A percentile compares a stretch with the other conserved stretches of the same genome.
phyloP scores from a whole-genome alignment of 2,113 vertebrate species.

The Hippocampus barbouri region DNA sequence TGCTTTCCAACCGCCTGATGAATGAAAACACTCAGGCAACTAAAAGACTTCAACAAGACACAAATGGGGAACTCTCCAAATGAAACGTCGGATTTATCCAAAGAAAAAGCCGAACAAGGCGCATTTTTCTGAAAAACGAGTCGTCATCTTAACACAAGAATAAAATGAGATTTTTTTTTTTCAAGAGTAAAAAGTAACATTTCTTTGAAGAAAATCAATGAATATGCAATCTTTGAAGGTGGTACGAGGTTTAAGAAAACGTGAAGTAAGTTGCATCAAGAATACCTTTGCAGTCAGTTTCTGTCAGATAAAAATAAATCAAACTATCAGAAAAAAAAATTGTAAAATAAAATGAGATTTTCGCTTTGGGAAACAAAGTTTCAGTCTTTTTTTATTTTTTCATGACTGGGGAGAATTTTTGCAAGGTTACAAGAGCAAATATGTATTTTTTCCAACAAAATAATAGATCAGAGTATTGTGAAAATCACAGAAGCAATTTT shows the following conservation, averaged over 20 bases:
- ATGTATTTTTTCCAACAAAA: no score
- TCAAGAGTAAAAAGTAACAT: background rate
- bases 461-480: no score
- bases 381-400: background rate
- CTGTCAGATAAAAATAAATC: background rate
- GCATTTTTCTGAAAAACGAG: background rate
- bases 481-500: no score
- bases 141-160: background rate
- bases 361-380: background rate
- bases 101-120: constrained; percentile 10
- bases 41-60: constrained; percentile 5
- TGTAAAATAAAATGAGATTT: background rate
- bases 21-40: constrained; percentile 53
- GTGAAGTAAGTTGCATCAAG: background rate
- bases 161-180: background rate
- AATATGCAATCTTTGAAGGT: no score
- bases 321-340: no score
- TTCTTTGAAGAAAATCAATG: background rate
- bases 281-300: background rate
- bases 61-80: background rate
- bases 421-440: no score
- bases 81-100: constrained; percentile 1
- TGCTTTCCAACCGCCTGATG: constrained; percentile 62
- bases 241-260: no score
- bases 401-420: no score